Base-by-base conservation (phyloP, 1,140 invertebrate species). In the Drosophila arizonae region DNA sequence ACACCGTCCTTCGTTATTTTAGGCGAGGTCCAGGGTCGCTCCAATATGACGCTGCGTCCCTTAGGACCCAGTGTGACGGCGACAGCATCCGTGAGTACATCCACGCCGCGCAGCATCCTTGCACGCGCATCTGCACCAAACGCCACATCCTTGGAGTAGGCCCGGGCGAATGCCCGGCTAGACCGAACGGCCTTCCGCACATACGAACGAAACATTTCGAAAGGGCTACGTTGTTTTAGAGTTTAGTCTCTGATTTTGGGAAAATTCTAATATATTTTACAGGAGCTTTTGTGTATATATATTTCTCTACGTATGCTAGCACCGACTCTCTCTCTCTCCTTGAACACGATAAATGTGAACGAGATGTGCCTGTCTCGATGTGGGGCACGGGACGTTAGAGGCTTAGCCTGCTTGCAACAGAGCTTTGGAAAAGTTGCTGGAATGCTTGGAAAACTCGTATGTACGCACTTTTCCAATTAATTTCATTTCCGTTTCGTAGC, bases 41-140 rank as follows among this genome's bases (percentile, higher is more conserved):
- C 99, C 71, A 99, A 93, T 77, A 99, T 99, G 2, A 99, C 99
- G 93, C 99, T 99, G 77, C 99, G 95, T 43, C 99, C 99, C 95
- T 99, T 99, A 55, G 99, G 99, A 45, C 99, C 99, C 98, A 99
- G 99, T n/a, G 99, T 99, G 13, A 99, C 98, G 5, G 99, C 98
- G 11, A 99, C 99, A 28, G 98, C 98, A 94, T 99, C 98, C 48
- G 99, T 97, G n/a, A 99, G 93, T 17, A 99, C 94, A 92, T 99
- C 98, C 6, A 99, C 98, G 58, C 99, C 99, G 90, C 98, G 96
- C 13, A 99, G 93, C 98, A 99, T 99, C 48, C 97, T 92, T 28
- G 96, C 96, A 89, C 99, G 93, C 24, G 99, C 98, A 93, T 99
- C 98, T 58, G 97, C 94, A 9, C 99, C 99, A 93, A 99, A 99